Base-by-base conservation (phyloP, 2,797 vertebrate genomes). In the Pseudomugil tenellus region DNA sequence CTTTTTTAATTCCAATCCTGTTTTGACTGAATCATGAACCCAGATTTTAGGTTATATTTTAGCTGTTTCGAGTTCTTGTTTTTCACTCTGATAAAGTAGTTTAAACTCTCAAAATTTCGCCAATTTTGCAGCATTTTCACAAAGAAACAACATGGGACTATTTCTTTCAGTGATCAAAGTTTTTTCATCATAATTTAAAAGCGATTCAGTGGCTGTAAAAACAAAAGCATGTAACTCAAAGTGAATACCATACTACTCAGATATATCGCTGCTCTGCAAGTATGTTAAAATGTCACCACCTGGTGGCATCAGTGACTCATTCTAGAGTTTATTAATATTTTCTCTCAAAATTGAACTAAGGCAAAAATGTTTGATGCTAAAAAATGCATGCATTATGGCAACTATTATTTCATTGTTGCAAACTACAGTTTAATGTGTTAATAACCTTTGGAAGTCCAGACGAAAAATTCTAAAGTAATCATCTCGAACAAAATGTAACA, bases 201-300 rank as follows among this genome's bases (percentile, higher is more conserved):
- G 8, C 10, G 32, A 28, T 26, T n/a, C 34, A 4, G 37, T 6
- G 39, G 25, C 37, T 26, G 53, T 0, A 32, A 37, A 55, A 19
- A 31, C 26, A 56, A 13, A n/a, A 11, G 35, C n/a, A 43, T 9
- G 17, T 29, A 21, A 17, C 34, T 46, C 23, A 55, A 26, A 51
- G 6, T n/a, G 10, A 48, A 43, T 4, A 2, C 12, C 23, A 41
- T 14, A 37, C 59, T 43, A 43, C 17, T 19, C 3, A 6, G 53
- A 23, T 0, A 12, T 2, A 8, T 3, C 17, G 8, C 16, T 14
- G 31, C 21, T 46, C 8, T 37, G 31, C 29, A 77, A 35, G 25
- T 63, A 10, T 69, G 48, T 63, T 28, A 52, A 56, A 74, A 67
- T 60, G 26, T 32, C 69, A 63, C 85, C 87, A 79, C 76, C 71